Conservation (phyloP, 2,888 invertebrate genomes). For the Esperia sulphurella region DNA sequence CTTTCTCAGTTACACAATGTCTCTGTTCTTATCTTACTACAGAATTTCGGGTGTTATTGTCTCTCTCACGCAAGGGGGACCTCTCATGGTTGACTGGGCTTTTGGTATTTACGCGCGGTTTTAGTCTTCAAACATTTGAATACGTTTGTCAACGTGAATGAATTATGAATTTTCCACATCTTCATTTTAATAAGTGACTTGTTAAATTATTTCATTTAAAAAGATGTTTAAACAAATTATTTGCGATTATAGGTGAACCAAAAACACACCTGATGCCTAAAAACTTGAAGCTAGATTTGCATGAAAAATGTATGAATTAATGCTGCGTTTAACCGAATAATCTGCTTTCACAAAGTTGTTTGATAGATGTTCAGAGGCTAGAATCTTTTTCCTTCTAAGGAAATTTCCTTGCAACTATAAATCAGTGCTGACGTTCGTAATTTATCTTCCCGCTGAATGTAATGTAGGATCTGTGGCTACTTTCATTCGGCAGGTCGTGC, state of each 20-base stretch:
- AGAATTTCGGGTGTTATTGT: slow-evolving; percentile 15
- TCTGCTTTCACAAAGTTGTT: slow-evolving; percentile 35
- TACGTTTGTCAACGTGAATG: slow-evolving; percentile 19
- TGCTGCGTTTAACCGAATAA: slow-evolving; percentile 18
- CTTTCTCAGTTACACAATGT: slow-evolving; percentile 12
- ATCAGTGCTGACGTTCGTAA: slow-evolving; percentile 41
- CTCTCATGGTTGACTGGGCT: slow-evolving; percentile 15
- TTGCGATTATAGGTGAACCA: too few species aligned
- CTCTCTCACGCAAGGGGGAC: slow-evolving; percentile 16
- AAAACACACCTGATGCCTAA: background rate
- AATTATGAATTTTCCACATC: slow-evolving; percentile 16
- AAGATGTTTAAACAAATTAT: background rate
- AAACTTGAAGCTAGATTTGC: slow-evolving; percentile 18
- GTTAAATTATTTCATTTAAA: background rate
- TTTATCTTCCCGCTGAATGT: slow-evolving; percentile 42
- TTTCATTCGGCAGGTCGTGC: slow-evolving; percentile 6
- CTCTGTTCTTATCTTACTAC: slow-evolving; percentile 21
- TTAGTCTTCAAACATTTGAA: slow-evolving; percentile 24
- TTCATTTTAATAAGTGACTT: background rate
- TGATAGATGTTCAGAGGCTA: slow-evolving; percentile 32
- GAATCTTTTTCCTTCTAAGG: slow-evolving; percentile 28
- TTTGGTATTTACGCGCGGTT: slow-evolving; percentile 20
- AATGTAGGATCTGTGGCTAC: slow-evolving; percentile 20
- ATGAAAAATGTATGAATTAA: slow-evolving; percentile 24
- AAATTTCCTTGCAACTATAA: slow-evolving; percentile 41